A percentile compares a stretch with the other conserved stretches of the same genome.
Conservation (phyloP, 2,797 vertebrate species). For the Acipenser transmontanus region DNA sequence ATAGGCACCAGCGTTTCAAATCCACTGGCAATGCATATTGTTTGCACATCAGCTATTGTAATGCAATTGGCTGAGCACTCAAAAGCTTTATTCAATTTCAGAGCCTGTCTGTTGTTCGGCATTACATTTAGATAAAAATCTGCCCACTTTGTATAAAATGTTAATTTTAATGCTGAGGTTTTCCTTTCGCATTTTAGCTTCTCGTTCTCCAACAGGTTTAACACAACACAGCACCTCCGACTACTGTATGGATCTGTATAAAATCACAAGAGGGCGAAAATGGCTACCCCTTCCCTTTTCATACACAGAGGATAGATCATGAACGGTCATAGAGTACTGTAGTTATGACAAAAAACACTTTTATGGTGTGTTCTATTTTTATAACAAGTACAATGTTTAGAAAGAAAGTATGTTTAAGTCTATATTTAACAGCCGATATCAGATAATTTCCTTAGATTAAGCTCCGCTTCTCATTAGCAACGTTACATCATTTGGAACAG, state of each 20-base stretch:
- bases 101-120: slow-evolving; percentile 43
- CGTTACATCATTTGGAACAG: too few species aligned
- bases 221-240: background rate
- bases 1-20: slow-evolving; percentile 46
- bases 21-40: slow-evolving; percentile 47
- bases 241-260: background rate
- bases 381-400: too few species aligned
- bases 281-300: too few species aligned
- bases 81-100: slow-evolving; percentile 64
- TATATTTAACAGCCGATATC: too few species aligned
- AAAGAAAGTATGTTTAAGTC: too few species aligned
- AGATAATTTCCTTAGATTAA: too few species aligned
- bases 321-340: too few species aligned
- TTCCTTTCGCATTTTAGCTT: slow-evolving; percentile 47
- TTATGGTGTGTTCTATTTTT: too few species aligned
- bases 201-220: slow-evolving; percentile 26
- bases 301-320: too few species aligned
- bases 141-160: slow-evolving; percentile 67
- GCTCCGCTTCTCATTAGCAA: too few species aligned
- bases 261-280: background rate
- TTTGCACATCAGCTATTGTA: slow-evolving; percentile 61
- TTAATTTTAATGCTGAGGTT: slow-evolving; percentile 66
- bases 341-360: too few species aligned
- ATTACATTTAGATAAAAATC: slow-evolving; percentile 71
- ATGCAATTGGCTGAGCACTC: slow-evolving; percentile 66